Conservation (phyloP, 2,888 invertebrate genomes). For the Dorcus parallelipipedus region DNA sequence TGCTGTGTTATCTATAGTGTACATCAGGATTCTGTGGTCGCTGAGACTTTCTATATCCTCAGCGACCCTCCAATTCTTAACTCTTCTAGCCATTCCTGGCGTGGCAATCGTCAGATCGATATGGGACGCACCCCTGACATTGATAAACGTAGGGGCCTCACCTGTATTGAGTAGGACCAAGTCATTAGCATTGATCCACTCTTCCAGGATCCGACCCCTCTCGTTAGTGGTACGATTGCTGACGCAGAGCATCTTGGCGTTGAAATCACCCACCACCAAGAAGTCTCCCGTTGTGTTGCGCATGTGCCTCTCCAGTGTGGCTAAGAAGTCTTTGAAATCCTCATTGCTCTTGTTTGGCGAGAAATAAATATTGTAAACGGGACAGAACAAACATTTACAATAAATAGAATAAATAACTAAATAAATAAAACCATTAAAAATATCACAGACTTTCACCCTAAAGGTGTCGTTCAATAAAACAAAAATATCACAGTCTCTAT, state of each 20-base stretch:
- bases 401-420: too few relatives aligned
- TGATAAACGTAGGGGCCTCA: slow-evolving; percentile 7
- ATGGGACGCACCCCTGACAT: slow-evolving; percentile 5
- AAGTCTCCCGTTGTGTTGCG: slow-evolving; percentile 2
- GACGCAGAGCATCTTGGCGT: slow-evolving; percentile 7
- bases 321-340: slow-evolving; percentile 13
- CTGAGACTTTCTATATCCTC: background rate
- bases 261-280: background rate
- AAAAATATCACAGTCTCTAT: slow-evolving; percentile 2
- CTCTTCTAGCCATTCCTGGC: background rate
- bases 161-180: slow-evolving; percentile 11
- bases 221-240: slow-evolving; percentile 2
- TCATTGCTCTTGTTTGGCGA: slow-evolving; percentile 14
- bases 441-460: too few relatives aligned
- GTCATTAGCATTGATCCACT: slow-evolving; percentile 5
- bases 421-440: slow-evolving; percentile 6
- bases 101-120: slow-evolving; percentile 14
- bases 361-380: slow-evolving; percentile 7
- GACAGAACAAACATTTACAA: too few relatives aligned
- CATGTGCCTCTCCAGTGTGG: slow-evolving; percentile 10
- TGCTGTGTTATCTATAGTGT: too few relatives aligned
- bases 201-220: slow-evolving; percentile 12
- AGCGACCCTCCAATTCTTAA: slow-evolving; percentile 4
- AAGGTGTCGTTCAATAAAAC: too few relatives aligned
- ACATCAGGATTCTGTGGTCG: background rate